Evolutionary conservation across 64 coral and sea anemone genomes (phyloP).

Genomic region (Montipora efflorescens): DNA sequence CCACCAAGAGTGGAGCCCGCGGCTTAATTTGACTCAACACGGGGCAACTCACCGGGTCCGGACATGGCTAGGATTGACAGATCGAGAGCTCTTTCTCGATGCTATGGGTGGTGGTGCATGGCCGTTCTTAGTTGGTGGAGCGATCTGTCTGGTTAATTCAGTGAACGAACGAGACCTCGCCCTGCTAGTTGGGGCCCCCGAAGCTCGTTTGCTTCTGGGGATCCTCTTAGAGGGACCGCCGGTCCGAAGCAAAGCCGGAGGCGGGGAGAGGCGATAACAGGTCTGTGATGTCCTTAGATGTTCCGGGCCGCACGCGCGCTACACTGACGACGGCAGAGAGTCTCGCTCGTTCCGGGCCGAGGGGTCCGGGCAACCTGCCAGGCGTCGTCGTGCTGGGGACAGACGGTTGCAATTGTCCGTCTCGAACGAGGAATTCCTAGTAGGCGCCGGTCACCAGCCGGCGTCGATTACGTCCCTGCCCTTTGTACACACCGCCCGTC

Average conservation of each 20-base stretch:
- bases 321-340: slow-evolving; percentile 63
- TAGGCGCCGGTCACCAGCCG: slow-evolving; percentile 73
- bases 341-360: slow-evolving; percentile 18
- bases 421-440: slow-evolving; percentile 76
- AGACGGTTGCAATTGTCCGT: slow-evolving; percentile 41
- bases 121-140: slow-evolving; percentile 68
- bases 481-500: slow-evolving; percentile 60
- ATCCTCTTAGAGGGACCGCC: slow-evolving; percentile 75
- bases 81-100: slow-evolving; percentile 14
- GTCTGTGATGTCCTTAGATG: slow-evolving; percentile 87
- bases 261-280: slow-evolving; percentile 64
- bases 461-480: slow-evolving; percentile 75
- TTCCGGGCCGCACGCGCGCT: slow-evolving; percentile 80
- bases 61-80: no score
- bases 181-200: slow-evolving; percentile 37
- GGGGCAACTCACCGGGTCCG: no score
- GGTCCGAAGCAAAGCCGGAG: slow-evolving; percentile 52
- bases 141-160: slow-evolving; percentile 57
- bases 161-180: slow-evolving; percentile 58
- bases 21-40: no score
- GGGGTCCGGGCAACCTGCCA: slow-evolving; percentile 41
- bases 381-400: slow-evolving; percentile 59
- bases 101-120: slow-evolving; percentile 69
- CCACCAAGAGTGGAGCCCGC: no score
- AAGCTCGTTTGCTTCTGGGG: neutral